Evolutionary conservation across 2,888 invertebrate genomes (phyloP).

Genomic region (Carcina quercana): DNA sequence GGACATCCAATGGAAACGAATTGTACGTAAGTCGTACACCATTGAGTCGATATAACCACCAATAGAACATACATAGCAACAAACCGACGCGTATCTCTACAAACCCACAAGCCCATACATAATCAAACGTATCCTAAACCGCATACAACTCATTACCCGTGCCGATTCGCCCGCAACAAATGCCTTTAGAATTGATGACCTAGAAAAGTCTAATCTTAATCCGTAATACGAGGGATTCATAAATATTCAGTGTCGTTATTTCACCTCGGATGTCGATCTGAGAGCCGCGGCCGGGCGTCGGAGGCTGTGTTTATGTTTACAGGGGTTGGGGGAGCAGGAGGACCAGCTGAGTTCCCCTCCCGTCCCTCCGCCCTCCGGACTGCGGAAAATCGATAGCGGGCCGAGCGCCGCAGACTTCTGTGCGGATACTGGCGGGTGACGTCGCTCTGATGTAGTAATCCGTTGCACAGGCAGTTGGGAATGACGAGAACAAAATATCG

Average conservation of each 20-base stretch:
- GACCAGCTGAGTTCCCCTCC: slow-evolving; percentile 54
- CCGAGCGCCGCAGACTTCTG: slow-evolving; percentile 46
- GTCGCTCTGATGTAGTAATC: too few relatives aligned
- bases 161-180: slow-evolving; percentile 26
- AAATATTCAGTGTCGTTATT: slow-evolving; percentile 71
- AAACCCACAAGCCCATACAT: too few relatives aligned
- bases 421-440: slow-evolving; percentile 34
- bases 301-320: slow-evolving; percentile 69
- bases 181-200: slow-evolving; percentile 49
- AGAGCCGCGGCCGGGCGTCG: slow-evolving; percentile 22
- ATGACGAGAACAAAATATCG: too few relatives aligned
- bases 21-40: too few relatives aligned
- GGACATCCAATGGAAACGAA: too few relatives aligned
- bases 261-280: slow-evolving; percentile 67
- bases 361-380: slow-evolving; percentile 26
- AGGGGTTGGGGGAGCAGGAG: slow-evolving; percentile 35
- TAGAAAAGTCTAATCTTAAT: slow-evolving; percentile 66
- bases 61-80: too few relatives aligned
- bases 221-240: slow-evolving; percentile 60
- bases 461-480: too few relatives aligned
- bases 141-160: slow-evolving; percentile 17
- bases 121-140: not conserved
- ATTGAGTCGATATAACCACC: too few relatives aligned
- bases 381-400: slow-evolving; percentile 67
- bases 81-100: too few relatives aligned